These are phyloP conservation scores for Microtus oregoni DNA, from an alignment of 2,113 vertebrate species.

Conservation along the genomic window DNA sequence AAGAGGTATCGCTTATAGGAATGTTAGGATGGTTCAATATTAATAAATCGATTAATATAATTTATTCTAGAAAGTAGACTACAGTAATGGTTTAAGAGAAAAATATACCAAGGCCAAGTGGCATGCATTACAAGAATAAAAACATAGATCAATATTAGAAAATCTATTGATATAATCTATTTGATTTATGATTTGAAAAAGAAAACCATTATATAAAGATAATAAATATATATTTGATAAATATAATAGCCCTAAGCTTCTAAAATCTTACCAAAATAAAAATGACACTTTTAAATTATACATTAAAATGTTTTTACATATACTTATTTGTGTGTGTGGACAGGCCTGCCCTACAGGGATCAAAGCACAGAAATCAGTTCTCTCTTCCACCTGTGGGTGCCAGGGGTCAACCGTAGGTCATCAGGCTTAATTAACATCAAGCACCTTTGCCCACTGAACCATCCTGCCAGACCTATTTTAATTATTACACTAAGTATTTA, in stretches of 20 bases:
- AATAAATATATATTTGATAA: conserved; percentile 66
- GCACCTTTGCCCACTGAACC: neutral
- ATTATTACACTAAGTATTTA: no score
- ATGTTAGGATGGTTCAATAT: conserved; percentile 51
- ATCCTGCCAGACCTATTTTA: neutral
- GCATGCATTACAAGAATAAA: conserved; percentile 61
- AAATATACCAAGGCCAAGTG: conserved; percentile 59
- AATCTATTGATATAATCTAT: conserved; percentile 66
- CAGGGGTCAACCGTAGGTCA: neutral
- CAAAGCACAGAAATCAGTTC: neutral
- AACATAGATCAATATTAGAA: conserved; percentile 65
- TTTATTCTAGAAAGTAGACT: conserved; percentile 66
- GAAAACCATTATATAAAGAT: conserved; percentile 60
- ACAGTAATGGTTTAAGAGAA: conserved; percentile 66
- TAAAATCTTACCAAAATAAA: conserved; percentile 55
- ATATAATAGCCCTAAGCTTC: conserved; percentile 62
- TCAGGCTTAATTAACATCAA: neutral
- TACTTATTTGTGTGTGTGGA: neutral
- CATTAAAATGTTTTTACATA: neutral
- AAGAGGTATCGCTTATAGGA: conserved; percentile 56
- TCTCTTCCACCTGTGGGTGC: neutral
- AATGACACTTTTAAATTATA: neutral
- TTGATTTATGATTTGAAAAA: conserved; percentile 68
- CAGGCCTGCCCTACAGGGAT: fast-evolving
- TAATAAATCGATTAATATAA: conserved; percentile 61